These are phyloP conservation scores for Lindbergichthys nudifrons DNA, from an alignment of 2,797 vertebrate species.

Conservation along the genomic window DNA sequence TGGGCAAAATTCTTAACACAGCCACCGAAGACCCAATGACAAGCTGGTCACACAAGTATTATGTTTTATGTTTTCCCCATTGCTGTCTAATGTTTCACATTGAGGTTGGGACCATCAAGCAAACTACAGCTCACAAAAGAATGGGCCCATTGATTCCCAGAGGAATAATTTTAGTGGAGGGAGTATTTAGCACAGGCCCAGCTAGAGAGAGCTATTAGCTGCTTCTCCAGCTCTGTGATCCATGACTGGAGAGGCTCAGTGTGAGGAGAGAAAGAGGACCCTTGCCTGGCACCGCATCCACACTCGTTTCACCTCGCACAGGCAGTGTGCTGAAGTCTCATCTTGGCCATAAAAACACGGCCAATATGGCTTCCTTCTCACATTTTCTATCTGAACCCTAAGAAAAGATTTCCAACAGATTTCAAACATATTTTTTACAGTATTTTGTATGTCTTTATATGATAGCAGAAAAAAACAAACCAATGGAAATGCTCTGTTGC, in stretches of 20 bases:
- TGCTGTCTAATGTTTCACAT: constrained; percentile 94
- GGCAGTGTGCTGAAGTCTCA: constrained; percentile 50
- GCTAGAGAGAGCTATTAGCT: constrained; percentile 87
- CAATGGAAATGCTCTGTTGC: neutral
- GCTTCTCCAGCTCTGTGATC: constrained; percentile 88
- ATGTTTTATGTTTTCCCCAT: constrained; percentile 97
- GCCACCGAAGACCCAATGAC: constrained; percentile 86
- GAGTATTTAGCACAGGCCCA: constrained; percentile 85
- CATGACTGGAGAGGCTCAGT: constrained; percentile 86
- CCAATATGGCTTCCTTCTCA: constrained; percentile 21
- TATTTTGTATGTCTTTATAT: constrained; percentile 6
- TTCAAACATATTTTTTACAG: constrained; percentile 18
- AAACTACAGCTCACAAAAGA: constrained; percentile 87
- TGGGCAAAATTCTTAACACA: constrained; percentile 86
- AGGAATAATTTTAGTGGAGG: constrained; percentile 89
- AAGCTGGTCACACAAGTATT: constrained; percentile 98
- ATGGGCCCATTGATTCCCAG: constrained; percentile 90
- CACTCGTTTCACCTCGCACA: constrained; percentile 64
- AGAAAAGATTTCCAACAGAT: constrained; percentile 14
- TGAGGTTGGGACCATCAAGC: constrained; percentile 86
- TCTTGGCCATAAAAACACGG: constrained; percentile 37
- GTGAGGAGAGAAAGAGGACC: constrained; percentile 85
- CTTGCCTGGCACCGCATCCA: constrained; percentile 75
- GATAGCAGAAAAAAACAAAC: neutral
- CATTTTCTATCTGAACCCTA: constrained; percentile 12